Evolutionary conservation across 2,888 invertebrate genomes (phyloP), one percentile per base, ranked within the genome.

Genomic region (Parasteatoda lunata): DNA sequence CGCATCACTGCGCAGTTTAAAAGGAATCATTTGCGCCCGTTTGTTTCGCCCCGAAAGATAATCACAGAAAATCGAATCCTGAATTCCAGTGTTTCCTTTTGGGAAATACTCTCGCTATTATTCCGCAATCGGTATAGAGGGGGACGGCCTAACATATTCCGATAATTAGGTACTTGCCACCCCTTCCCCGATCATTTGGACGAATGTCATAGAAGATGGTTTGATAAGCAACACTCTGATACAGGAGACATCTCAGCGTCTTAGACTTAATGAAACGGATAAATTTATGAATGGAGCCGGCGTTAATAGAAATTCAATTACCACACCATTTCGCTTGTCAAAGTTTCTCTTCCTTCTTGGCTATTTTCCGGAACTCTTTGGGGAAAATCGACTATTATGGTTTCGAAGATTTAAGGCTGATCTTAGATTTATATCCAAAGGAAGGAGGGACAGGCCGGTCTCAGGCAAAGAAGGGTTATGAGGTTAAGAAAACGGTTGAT

Each of bases 221-320:
- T 65, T 72, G 75, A 81, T 81, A 75, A 81, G 68, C 69, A 75
- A 81, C 81, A 52, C 69, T 59, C 45, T 64, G 78, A 70, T 69
- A 71, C 78, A 48, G 59, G 81, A 65, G 65, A 49, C 48, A 72
- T 81, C 72, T 59, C 75, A 52, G 51, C 69, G 13, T 45, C 78
- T 54, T 68, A 49, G 80, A 68, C 79, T 80, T 85, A 85, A 85
- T 80, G 85, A 85, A 85, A 85, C 65, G 75, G 70, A 78, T 76
- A 75, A 85, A 85, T 85, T 80, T 85, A 79, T 75, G 77, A 80
- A 48, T 49, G 70, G 68, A 71, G 76, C 71, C 65, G 48, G 52
- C 65, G 9, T 54, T 85, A 79, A 85, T 85, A 79, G 78, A 85
- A 85, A 79, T 76, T 84, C 79, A 85, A 85, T 85, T 64, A 64